phyloP scores from a whole-genome alignment of 1,140 invertebrate species.

The Drosophila lacertosa region DNA sequence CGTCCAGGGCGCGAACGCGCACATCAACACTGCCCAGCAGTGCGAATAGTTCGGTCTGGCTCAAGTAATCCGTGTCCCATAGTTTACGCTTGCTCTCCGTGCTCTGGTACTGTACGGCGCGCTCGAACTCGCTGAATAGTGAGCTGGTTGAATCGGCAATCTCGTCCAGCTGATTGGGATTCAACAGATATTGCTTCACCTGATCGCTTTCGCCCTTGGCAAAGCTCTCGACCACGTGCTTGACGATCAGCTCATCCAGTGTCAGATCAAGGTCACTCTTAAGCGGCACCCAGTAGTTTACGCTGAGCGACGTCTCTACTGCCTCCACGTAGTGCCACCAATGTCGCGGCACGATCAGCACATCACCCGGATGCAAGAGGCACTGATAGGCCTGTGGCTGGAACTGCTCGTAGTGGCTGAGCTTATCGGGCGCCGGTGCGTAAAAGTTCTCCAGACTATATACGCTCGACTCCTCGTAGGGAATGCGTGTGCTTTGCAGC shows the following conservation, averaged over 20 bases:
- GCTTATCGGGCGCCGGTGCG: conserved; percentile 84
- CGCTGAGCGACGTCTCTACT: conserved; percentile 88
- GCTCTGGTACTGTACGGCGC: conserved; percentile 39
- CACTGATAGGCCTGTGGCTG: conserved; percentile 85
- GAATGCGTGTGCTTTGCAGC: conserved; percentile 93
- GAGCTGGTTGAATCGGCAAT: conserved; percentile 37
- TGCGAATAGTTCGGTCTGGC: conserved; percentile 3
- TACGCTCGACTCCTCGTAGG: conserved; percentile 98
- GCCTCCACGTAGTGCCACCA: conserved; percentile 99
- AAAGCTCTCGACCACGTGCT: conserved; percentile 72
- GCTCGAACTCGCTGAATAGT: conserved; percentile 56
- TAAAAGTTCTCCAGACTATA: conserved; percentile 94
- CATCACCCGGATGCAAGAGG: conserved; percentile 92
- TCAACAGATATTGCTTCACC: conserved; percentile 61
- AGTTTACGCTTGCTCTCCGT: conserved; percentile 21
- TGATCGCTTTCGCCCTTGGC: conserved; percentile 48
- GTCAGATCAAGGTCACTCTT: conserved; percentile 84
- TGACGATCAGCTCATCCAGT: conserved; percentile 77
- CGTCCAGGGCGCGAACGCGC: conserved; percentile 22
- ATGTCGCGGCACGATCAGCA: conserved; percentile 93
- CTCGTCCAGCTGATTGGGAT: conserved; percentile 75
- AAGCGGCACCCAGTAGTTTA: conserved; percentile 95
- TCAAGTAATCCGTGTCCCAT: conserved; percentile 52
- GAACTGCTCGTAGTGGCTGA: conserved; percentile 32
- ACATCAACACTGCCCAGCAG: conserved; percentile 6